A percentile compares a stretch with the other conserved stretches of the same genome.
These are phyloP conservation scores for Notocelia uddmanniana DNA, from an alignment of 2,888 invertebrate genomes.

Conservation along the genomic window DNA sequence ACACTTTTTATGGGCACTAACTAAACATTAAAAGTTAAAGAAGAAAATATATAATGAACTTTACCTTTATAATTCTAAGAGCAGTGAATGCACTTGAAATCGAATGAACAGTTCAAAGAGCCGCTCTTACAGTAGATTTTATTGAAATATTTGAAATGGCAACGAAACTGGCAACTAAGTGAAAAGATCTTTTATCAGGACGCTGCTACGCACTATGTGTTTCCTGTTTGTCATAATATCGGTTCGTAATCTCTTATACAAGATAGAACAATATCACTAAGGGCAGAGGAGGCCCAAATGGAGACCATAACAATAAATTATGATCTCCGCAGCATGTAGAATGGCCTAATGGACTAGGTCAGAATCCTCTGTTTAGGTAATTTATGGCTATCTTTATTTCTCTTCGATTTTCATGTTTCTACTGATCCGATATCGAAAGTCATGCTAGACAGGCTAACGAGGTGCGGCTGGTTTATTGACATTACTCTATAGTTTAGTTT, in stretches of 20 bases:
- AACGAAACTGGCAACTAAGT: not conserved
- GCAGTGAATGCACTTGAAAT: too few relatives aligned
- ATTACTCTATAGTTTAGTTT: too few relatives aligned
- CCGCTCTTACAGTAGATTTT: too few relatives aligned
- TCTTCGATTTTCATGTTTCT: slow-evolving; percentile 22
- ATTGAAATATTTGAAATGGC: too few relatives aligned
- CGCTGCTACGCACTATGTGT: not conserved
- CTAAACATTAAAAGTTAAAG: too few relatives aligned
- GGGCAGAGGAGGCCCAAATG: slow-evolving; percentile 59
- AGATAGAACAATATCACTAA: slow-evolving; percentile 37
- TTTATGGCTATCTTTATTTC: slow-evolving; percentile 46
- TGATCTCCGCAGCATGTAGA: slow-evolving; percentile 60
- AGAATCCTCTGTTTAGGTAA: slow-evolving; percentile 57
- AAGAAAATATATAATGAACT: too few relatives aligned
- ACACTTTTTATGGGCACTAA: too few relatives aligned
- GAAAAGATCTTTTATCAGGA: not conserved
- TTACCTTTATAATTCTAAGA: too few relatives aligned
- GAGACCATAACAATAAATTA: slow-evolving; percentile 67
- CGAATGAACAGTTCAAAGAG: too few relatives aligned
- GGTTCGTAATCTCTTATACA: slow-evolving; percentile 36
- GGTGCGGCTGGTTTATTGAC: too few relatives aligned
- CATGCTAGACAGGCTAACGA: too few relatives aligned
- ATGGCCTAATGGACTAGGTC: slow-evolving; percentile 61
- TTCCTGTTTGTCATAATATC: slow-evolving; percentile 43
- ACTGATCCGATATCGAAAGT: slow-evolving; percentile 21